phyloP scores from a whole-genome alignment of 2,888 invertebrate genomes.

The Gymnocheta viridis region DNA sequence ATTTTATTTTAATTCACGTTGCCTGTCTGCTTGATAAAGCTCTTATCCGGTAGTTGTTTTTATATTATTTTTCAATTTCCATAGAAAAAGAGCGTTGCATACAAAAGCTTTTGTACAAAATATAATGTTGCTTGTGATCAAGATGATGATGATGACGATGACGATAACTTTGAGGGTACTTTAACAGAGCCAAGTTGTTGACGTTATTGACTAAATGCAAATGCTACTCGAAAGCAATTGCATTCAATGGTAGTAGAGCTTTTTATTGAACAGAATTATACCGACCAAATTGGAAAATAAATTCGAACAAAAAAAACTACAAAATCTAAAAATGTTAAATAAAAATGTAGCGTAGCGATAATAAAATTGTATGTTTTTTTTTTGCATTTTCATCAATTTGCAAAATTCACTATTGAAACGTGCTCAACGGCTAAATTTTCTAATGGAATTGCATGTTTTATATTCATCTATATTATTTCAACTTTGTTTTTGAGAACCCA shows the following conservation, averaged over 20 bases:
- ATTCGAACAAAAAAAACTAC: not conserved
- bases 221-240: slow-evolving; percentile 64
- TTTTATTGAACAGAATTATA: slow-evolving; percentile 46
- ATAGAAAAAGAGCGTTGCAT: not conserved
- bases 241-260: slow-evolving; percentile 29
- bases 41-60: not conserved
- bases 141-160: slow-evolving; percentile 1
- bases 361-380: slow-evolving; percentile 27
- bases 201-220: slow-evolving; percentile 65
- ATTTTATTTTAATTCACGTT: not conserved
- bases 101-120: slow-evolving; percentile 10
- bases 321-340: slow-evolving; percentile 27
- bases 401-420: slow-evolving; percentile 46
- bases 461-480: slow-evolving; percentile 4
- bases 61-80: slow-evolving; percentile 16
- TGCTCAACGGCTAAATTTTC: slow-evolving; percentile 65
- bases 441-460: slow-evolving; percentile 58
- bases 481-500: not conserved
- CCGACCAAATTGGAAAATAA: slow-evolving; percentile 13
- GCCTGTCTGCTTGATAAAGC: no score
- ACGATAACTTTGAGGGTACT: slow-evolving; percentile 38
- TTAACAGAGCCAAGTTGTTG: slow-evolving; percentile 34
- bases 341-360: slow-evolving; percentile 45
- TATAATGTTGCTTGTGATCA: not conserved
- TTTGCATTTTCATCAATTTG: slow-evolving; percentile 45